phyloP scores from a whole-genome alignment of 2,797 vertebrate genomes.

The Dryobates pubescens region DNA sequence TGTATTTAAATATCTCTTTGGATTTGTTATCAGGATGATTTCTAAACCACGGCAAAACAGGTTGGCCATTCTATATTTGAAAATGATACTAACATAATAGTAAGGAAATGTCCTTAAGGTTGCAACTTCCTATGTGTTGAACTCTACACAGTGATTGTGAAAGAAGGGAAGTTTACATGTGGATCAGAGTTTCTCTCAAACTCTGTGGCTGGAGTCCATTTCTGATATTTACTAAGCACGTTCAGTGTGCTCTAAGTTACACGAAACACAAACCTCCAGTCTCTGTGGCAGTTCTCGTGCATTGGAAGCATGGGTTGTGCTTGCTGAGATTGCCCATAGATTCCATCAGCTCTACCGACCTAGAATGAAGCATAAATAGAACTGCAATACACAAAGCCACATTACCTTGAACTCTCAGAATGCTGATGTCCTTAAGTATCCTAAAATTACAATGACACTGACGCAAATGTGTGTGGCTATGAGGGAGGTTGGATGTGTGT shows the following conservation, averaged over 20 bases:
- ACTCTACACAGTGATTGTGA: background rate
- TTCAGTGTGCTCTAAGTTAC: background rate
- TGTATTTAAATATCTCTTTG: background rate
- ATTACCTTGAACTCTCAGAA: background rate
- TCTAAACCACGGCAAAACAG: background rate
- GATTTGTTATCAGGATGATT: background rate
- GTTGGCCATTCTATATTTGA: background rate
- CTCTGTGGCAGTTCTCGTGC: background rate
- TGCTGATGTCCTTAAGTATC: background rate
- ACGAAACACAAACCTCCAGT: background rate
- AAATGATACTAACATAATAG: background rate
- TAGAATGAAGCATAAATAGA: background rate
- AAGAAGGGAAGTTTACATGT: background rate
- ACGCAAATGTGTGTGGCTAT: background rate
- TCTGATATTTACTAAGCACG: constrained; percentile 10
- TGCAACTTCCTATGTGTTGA: background rate
- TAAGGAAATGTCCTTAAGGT: background rate
- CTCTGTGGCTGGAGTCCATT: background rate
- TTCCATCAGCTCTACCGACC: background rate
- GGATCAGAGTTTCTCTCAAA: constrained; percentile 1
- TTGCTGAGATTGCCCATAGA: background rate
- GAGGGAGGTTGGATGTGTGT: background rate
- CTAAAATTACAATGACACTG: background rate
- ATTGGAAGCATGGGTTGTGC: background rate
- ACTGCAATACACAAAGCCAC: background rate